phyloP scores from a whole-genome alignment of 1,140 invertebrate species.

The Cotesia typhae region DNA sequence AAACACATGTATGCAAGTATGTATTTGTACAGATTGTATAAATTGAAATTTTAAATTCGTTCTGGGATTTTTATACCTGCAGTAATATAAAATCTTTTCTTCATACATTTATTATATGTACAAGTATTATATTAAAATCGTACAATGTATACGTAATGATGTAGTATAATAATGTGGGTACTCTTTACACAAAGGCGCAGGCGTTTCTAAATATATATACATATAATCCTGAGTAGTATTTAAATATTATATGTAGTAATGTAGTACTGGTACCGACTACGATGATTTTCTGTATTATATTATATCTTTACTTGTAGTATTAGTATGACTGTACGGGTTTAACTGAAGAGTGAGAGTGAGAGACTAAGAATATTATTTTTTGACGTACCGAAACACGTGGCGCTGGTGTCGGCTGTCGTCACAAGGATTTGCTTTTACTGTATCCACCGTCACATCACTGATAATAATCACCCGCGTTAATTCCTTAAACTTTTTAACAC shows the following conservation, averaged over 20 bases:
- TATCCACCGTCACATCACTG: too few species aligned
- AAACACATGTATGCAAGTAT: not conserved
- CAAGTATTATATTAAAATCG: not conserved
- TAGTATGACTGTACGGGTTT: not conserved
- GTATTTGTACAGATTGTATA: too few species aligned
- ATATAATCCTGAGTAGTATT: not conserved
- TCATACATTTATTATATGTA: too few species aligned
- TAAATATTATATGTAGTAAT: not conserved
- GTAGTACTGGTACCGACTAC: too few species aligned
- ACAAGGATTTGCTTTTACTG: not conserved
- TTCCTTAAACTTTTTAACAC: too few species aligned
- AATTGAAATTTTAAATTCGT: conserved; percentile 17
- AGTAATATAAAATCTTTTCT: not conserved
- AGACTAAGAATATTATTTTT: not conserved
- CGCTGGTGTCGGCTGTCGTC: conserved; percentile 19
- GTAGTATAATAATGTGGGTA: too few species aligned
- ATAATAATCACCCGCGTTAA: too few species aligned
- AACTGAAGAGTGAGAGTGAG: not conserved
- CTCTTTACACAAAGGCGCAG: conserved; percentile 31
- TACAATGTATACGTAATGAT: not conserved
- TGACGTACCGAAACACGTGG: conserved; percentile 16
- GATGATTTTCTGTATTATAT: too few species aligned
- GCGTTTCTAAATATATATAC: conserved; percentile 20
- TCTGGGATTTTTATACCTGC: conserved; percentile 18
- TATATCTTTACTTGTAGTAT: too few species aligned